Evolutionary conservation across 2,888 invertebrate genomes (phyloP).

Genomic region (Trichogramma evanescens): DNA sequence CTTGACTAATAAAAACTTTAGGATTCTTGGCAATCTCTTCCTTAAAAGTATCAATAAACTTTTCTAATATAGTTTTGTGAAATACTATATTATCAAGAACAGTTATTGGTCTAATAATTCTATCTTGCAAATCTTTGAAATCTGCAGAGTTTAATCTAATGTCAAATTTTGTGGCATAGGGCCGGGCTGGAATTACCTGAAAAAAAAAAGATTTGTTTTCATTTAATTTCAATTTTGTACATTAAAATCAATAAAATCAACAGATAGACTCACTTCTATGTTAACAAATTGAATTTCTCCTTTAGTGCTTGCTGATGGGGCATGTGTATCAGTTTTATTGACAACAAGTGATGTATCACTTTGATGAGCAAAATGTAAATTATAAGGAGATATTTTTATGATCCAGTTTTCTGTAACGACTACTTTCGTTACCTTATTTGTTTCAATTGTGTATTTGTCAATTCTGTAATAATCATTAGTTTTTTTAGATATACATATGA

Average conservation of each 20-base stretch:
- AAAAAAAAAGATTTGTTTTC: not conserved
- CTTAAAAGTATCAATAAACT: conserved; percentile 78
- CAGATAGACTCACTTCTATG: conserved; percentile 53
- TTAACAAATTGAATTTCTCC: conserved; percentile 73
- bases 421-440: conserved; percentile 63
- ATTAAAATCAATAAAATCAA: not conserved
- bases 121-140: conserved; percentile 69
- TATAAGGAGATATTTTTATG: conserved; percentile 72
- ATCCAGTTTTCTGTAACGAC: conserved; percentile 83
- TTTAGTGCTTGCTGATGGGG: conserved; percentile 60
- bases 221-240: not conserved
- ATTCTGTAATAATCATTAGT: conserved; percentile 51
- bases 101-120: conserved; percentile 60
- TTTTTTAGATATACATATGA: conserved; percentile 6
- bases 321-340: conserved; percentile 66
- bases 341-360: conserved; percentile 70
- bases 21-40: conserved; percentile 67
- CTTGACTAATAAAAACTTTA: conserved; percentile 54
- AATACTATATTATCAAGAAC: conserved; percentile 66
- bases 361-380: conserved; percentile 69
- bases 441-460: conserved; percentile 64
- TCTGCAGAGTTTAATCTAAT: conserved; percentile 73
- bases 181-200: conserved; percentile 58
- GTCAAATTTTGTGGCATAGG: conserved; percentile 55
- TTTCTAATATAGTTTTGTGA: conserved; percentile 71